Evolutionary conservation across 2,113 vertebrate genomes (phyloP).

Genomic region (Sander vitreus): DNA sequence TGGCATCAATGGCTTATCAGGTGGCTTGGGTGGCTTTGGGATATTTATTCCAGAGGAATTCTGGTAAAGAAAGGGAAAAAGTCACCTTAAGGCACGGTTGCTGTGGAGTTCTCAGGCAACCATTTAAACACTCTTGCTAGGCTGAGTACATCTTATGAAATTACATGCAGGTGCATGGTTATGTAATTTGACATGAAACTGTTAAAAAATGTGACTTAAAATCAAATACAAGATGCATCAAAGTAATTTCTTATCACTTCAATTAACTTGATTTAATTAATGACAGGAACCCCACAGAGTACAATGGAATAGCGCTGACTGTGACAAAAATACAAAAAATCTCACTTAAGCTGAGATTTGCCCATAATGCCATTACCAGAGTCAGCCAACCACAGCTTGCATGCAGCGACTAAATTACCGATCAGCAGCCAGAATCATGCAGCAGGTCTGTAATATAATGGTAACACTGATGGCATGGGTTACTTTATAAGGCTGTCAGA

Average conservation of each 20-base stretch:
- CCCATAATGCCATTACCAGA: conserved; percentile 70
- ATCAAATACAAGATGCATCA: conserved; percentile 29
- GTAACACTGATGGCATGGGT: conserved; percentile 75
- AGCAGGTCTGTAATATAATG: conserved; percentile 68
- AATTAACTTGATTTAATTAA: conserved; percentile 42
- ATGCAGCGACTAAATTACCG: conserved; percentile 74
- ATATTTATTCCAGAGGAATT: conserved; percentile 99
- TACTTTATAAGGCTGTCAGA: conserved; percentile 71
- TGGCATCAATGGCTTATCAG: conserved; percentile 99
- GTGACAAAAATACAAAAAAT: conserved; percentile 26
- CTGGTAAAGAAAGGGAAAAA: conserved; percentile 77
- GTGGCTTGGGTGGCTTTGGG: conserved; percentile 98
- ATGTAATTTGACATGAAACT: background rate
- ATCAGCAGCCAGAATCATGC: conserved; percentile 69
- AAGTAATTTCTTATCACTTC: conserved; percentile 9
- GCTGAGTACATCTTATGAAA: conserved; percentile 3
- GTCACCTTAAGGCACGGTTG: conserved; percentile 35
- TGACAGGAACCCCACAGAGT: conserved; percentile 22
- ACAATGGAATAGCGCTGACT: conserved; percentile 28
- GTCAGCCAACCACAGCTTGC: conserved; percentile 71
- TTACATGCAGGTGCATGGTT: conserved; percentile 1
- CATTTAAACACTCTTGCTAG: background rate
- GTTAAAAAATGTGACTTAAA: background rate
- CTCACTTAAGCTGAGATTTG: conserved; percentile 62
- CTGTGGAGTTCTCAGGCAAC: background rate